These are phyloP conservation scores for Zaprionus capensis DNA, from an alignment of 1,140 invertebrate species.

Conservation along the genomic window DNA sequence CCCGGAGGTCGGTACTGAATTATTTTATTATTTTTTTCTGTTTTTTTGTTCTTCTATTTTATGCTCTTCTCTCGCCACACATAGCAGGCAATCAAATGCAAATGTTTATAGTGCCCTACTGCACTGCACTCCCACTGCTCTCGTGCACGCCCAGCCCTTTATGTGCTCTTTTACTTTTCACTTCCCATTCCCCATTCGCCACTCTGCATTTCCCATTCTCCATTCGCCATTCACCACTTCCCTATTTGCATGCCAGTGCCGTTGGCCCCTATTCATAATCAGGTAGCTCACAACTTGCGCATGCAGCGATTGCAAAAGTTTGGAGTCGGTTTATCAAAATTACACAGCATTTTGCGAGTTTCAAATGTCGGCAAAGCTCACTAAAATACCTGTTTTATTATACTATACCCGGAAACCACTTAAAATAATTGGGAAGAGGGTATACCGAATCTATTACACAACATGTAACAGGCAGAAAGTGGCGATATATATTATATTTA, in stretches of 20 bases:
- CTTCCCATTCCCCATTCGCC: background rate
- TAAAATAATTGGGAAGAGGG: background rate
- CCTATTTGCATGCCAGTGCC: conserved; percentile 4
- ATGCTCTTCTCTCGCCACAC: background rate
- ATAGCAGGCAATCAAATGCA: conserved; percentile 32
- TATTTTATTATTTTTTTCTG: conserved; percentile 12
- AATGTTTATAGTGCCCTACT: conserved; percentile 34
- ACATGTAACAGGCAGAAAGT: background rate
- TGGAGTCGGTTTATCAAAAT: conserved; percentile 15
- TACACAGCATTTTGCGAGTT: conserved; percentile 1
- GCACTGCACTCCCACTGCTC: conserved; percentile 6
- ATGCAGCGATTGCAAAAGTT: conserved; percentile 13
- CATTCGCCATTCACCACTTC: conserved; percentile 6
- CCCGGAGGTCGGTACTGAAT: conserved; percentile 14
- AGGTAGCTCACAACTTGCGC: conserved; percentile 1
- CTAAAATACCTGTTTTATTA: background rate
- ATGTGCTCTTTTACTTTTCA: conserved; percentile 6
- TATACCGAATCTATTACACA: background rate
- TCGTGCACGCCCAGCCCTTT: conserved; percentile 1
- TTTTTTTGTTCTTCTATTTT: background rate
- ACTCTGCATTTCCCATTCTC: background rate
- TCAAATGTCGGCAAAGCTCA: background rate
- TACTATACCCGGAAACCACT: background rate
- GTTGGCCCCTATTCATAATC: conserved; percentile 23
- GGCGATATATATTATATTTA: too few relatives aligned